Percentiles rank a stretch among this genome's conserved stretches.
These are phyloP conservation scores for Cephus sareptanus DNA, from an alignment of 2,888 invertebrate genomes.

Conservation along the genomic window DNA sequence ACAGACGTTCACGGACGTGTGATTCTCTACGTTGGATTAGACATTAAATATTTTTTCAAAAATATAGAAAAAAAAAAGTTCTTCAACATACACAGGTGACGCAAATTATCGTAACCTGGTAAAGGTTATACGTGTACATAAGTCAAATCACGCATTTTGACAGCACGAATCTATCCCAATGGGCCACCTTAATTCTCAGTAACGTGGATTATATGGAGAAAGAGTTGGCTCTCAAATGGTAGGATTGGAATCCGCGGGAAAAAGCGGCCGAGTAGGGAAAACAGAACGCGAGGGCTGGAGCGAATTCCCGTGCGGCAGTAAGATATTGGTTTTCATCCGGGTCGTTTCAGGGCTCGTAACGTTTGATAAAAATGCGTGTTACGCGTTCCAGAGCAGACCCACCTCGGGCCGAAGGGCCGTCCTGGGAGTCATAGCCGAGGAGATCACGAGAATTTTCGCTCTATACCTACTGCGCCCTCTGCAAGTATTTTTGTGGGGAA, in stretches of 20 bases:
- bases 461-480: slow-evolving; percentile 27
- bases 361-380: slow-evolving; percentile 67
- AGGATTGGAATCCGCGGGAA: slow-evolving; percentile 36
- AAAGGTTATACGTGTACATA: too few species aligned
- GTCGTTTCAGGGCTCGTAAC: slow-evolving; percentile 64
- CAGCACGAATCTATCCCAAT: not conserved
- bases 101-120: not conserved
- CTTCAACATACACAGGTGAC: not conserved
- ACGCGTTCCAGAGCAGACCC: slow-evolving; percentile 59
- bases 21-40: not conserved
- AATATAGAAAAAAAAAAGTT: not conserved
- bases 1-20: slow-evolving; percentile 1
- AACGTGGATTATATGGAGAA: slow-evolving; percentile 9
- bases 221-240: slow-evolving; percentile 23
- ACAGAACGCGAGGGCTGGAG: slow-evolving; percentile 35
- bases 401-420: slow-evolving; percentile 56
- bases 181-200: not conserved
- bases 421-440: slow-evolving; percentile 61
- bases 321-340: slow-evolving; percentile 66
- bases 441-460: slow-evolving; percentile 65
- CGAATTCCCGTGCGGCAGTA: slow-evolving; percentile 60
- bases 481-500: slow-evolving; percentile 19
- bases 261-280: slow-evolving; percentile 32
- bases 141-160: not conserved
- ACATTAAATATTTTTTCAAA: not conserved